phyloP scores from a whole-genome alignment of 2,113 vertebrate genomes.

The Anhinga anhinga region DNA sequence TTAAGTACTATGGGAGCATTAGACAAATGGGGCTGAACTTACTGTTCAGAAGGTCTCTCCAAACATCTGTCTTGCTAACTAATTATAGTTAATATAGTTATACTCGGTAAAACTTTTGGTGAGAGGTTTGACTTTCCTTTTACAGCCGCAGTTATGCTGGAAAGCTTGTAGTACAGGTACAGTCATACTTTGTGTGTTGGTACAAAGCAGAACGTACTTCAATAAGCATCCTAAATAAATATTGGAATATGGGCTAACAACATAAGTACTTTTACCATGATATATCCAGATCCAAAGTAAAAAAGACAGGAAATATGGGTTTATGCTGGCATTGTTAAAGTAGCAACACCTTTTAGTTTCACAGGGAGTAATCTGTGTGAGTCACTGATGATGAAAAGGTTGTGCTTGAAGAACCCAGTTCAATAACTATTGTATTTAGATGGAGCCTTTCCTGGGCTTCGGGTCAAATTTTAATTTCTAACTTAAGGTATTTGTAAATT shows the following conservation, averaged over 20 bases:
- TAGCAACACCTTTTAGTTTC: background rate
- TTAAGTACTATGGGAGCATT: background rate
- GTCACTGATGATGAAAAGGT: background rate
- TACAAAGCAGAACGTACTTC: background rate
- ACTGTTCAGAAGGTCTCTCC: background rate
- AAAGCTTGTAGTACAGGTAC: background rate
- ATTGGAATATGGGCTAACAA: background rate
- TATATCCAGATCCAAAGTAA: background rate
- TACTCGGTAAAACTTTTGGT: background rate
- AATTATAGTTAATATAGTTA: background rate
- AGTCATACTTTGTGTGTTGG: background rate
- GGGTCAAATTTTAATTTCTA: slow-evolving; percentile 6
- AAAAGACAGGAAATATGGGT: background rate
- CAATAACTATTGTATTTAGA: slow-evolving; percentile 46
- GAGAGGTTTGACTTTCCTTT: background rate
- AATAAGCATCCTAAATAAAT: background rate
- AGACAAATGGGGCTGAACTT: background rate
- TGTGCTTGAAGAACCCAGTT: slow-evolving; percentile 33
- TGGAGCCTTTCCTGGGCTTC: background rate
- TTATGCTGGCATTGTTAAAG: background rate
- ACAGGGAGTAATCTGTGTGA: background rate
- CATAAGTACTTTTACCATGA: background rate
- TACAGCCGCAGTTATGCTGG: background rate
- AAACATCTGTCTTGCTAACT: background rate
- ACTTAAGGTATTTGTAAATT: background rate